Evolutionary conservation across 2,888 invertebrate species (phyloP), one percentile per base, ranked within the genome.

Genomic region (Polia nebulosa): DNA sequence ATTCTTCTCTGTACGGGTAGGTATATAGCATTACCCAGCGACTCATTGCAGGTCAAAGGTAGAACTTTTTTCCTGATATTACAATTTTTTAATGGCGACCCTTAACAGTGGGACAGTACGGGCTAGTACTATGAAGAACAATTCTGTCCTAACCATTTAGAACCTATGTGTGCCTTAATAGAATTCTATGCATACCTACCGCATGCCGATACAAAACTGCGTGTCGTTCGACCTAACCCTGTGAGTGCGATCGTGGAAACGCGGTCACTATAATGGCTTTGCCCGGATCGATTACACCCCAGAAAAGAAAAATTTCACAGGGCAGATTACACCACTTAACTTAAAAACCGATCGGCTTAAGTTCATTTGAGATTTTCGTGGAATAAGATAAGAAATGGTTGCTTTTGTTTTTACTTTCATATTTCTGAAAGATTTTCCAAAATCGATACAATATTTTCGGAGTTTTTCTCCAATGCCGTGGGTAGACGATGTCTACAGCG

Each of bases 241-340:
- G 53, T 8, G 13, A 44, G 2, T 27, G 32, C 44, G n/a, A 44
- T 27, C 44, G 60, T 62, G 44, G 52, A 75, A 76, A 65, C 39
- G 59, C 64, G 75, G 77, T 77, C 77, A 75, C 60, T 65, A 27
- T 72, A 60, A 72, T 59, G 56, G 52, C 51, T 72, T 65, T 25
- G 15, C 2, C 8, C 34, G 56, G 71, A 64, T 75, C 76, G 72
- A 75, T 75, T 64, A 47, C 76, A 76, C 51, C 57, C 57, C 47
- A 36, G 47, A 22, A 58, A 53, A 41, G 32, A 27, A 53, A 15
- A 29, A n/a, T 32, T 57, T 44, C 20, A 59, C 22, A 20, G 15
- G n/a, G 11, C 2, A 15, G 47, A 59, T 52, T 32, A 15, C 5
- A 44, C 20, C 11, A 20, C 5, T 67, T 59, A 41, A 45, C 13